Conservation (phyloP, 2,113 vertebrate species). For the Melanostigma gelatinosum region DNA sequence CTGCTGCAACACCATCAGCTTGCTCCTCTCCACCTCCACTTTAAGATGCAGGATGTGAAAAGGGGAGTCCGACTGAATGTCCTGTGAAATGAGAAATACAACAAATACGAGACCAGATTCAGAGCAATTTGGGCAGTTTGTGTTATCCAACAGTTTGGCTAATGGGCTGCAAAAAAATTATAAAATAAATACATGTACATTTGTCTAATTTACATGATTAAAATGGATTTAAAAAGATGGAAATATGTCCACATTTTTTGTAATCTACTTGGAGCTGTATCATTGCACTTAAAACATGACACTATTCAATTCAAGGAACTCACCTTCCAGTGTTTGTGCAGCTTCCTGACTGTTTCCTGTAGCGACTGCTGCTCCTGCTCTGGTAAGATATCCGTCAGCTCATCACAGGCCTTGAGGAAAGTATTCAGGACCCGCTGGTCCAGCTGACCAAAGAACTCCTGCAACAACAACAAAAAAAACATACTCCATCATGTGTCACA, state of each 20-base stretch:
- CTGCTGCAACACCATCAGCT: slow-evolving; percentile 85
- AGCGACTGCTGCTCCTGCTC: slow-evolving; percentile 93
- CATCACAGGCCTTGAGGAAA: slow-evolving; percentile 97
- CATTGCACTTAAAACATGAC: not conserved
- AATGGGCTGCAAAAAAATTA: not conserved
- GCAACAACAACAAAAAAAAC: slow-evolving; percentile 21
- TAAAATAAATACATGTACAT: not conserved
- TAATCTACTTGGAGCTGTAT: not conserved
- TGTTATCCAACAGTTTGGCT: not conserved
- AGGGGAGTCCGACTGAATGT: slow-evolving; percentile 91
- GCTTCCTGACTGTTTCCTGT: slow-evolving; percentile 94
- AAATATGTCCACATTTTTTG: not conserved
- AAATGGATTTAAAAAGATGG: not conserved
- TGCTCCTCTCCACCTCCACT: slow-evolving; percentile 89
- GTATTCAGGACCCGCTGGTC: slow-evolving; percentile 93
- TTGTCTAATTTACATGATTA: not conserved
- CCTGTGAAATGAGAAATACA: slow-evolving; percentile 77
- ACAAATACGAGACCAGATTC: not conserved
- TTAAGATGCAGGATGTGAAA: slow-evolving; percentile 93
- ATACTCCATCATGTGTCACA: not conserved
- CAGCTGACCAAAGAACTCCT: slow-evolving; percentile 96
- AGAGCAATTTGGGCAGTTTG: not conserved
- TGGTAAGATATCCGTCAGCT: slow-evolving; percentile 96
- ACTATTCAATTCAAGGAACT: slow-evolving; percentile 45
- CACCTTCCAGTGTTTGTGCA: slow-evolving; percentile 99